These are phyloP conservation scores for Xiphorhynchus elegans DNA, from an alignment of 2,113 vertebrate species.

Conservation along the genomic window DNA sequence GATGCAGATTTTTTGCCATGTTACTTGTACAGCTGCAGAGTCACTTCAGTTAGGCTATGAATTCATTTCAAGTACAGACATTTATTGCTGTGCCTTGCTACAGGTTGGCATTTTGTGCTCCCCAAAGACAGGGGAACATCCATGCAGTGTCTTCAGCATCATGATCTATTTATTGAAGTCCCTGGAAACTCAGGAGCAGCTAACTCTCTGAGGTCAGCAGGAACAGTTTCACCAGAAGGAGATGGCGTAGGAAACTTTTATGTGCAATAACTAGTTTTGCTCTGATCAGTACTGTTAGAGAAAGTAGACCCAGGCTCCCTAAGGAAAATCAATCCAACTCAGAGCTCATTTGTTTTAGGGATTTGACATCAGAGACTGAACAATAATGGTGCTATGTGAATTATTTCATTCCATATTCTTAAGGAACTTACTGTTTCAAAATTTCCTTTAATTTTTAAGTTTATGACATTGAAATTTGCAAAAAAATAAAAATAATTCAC, in stretches of 20 bases:
- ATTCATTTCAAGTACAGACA: not conserved
- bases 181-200: not conserved
- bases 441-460: not conserved
- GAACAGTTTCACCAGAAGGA: not conserved
- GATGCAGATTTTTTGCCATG: rapidly evolving
- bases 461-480: not conserved
- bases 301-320: not conserved
- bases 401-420: not conserved
- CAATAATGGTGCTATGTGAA: not conserved
- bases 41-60: not conserved
- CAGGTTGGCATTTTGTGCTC: not conserved
- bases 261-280: not conserved
- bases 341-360: not conserved
- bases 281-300: not conserved
- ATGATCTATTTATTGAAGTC: rapidly evolving
- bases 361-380: not conserved
- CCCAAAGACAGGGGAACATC: not conserved
- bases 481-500: not conserved
- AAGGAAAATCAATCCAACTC: not conserved
- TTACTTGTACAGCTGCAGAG: not conserved
- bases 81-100: rapidly evolving
- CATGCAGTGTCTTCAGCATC: rapidly evolving
- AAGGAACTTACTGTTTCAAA: not conserved
- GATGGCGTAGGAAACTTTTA: not conserved
- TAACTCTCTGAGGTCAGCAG: not conserved